Percentiles rank a stretch among this genome's conserved stretches.
phyloP scores from a whole-genome alignment of 2,113 vertebrate species.

The Taurulus bubalis region DNA sequence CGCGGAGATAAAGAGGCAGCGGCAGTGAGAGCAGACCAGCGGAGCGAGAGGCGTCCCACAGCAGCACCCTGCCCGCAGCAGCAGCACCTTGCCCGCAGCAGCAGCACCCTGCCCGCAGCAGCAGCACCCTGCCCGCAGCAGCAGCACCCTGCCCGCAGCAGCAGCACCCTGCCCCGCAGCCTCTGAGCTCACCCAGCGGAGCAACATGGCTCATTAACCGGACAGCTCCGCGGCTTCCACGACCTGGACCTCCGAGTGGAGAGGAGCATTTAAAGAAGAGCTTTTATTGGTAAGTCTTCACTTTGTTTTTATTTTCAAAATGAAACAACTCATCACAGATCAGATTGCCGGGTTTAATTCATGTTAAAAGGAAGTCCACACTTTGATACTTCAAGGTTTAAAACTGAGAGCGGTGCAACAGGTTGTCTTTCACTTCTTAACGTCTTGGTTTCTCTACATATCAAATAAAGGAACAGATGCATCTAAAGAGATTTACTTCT shows the following conservation, averaged over 20 bases:
- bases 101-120: conserved; percentile 33
- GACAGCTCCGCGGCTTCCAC: conserved; percentile 1
- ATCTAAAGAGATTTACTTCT: too few species aligned
- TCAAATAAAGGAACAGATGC: neutral
- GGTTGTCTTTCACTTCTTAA: neutral
- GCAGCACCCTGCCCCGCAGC: conserved; percentile 36
- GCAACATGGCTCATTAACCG: conserved; percentile 57
- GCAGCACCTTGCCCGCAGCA: conserved; percentile 7
- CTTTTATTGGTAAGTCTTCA: conserved; percentile 11
- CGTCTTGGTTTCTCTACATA: neutral
- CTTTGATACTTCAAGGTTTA: neutral
- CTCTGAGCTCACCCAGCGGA: conserved; percentile 30
- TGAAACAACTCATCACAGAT: neutral
- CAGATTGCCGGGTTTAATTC: neutral
- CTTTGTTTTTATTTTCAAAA: neutral
- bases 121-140: conserved; percentile 33
- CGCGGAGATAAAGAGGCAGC: conserved; percentile 93
- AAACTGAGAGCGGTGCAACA: conserved; percentile 8
- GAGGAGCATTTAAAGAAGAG: neutral
- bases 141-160: conserved; percentile 8
- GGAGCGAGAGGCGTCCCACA: conserved; percentile 71
- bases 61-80: conserved; percentile 34
- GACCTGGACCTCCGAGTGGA: neutral
- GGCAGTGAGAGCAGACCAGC: conserved; percentile 84
- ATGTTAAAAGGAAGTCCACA: too few species aligned